A percentile compares a stretch with the other conserved stretches of the same genome.
phyloP scores from a whole-genome alignment of 2,888 invertebrate species.

The Lycocerus yunnanus region DNA sequence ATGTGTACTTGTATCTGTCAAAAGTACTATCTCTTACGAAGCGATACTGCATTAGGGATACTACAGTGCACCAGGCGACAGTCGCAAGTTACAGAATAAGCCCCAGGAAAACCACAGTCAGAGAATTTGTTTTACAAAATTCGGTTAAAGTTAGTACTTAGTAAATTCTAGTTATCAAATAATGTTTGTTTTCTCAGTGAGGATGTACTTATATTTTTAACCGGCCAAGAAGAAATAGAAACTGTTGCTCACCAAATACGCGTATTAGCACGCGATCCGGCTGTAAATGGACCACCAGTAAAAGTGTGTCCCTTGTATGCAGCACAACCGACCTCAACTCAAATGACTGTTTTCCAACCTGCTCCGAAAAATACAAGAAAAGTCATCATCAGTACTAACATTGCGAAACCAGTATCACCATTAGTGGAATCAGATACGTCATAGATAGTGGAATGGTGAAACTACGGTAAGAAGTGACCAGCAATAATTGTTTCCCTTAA shows the following conservation, averaged over 20 bases:
- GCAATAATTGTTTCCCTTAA: neutral
- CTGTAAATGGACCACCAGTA: slow-evolving; percentile 67
- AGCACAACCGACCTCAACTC: slow-evolving; percentile 82
- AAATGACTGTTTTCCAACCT: slow-evolving; percentile 83
- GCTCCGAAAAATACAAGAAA: slow-evolving; percentile 79
- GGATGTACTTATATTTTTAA: slow-evolving; percentile 90
- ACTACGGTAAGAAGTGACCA: slow-evolving; percentile 64
- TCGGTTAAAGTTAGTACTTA: too few species aligned
- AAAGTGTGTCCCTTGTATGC: slow-evolving; percentile 90
- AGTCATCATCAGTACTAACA: slow-evolving; percentile 93
- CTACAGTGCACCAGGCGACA: too few species aligned
- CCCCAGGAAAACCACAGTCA: too few species aligned
- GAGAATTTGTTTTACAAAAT: too few species aligned
- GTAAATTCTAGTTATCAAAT: too few species aligned
- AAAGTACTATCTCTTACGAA: too few species aligned
- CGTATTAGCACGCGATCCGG: slow-evolving; percentile 69
- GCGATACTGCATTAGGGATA: too few species aligned
- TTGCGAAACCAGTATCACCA: slow-evolving; percentile 98
- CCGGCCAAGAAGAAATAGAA: slow-evolving; percentile 97
- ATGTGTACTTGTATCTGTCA: too few species aligned
- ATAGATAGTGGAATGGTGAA: slow-evolving; percentile 94
- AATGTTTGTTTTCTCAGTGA: slow-evolving; percentile 66
- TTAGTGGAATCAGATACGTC: slow-evolving; percentile 87
- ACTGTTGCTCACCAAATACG: slow-evolving; percentile 76
- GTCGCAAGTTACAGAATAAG: too few species aligned